Conservation (phyloP, 2,113 vertebrate species). For the Oreotrochilus melanogaster region DNA sequence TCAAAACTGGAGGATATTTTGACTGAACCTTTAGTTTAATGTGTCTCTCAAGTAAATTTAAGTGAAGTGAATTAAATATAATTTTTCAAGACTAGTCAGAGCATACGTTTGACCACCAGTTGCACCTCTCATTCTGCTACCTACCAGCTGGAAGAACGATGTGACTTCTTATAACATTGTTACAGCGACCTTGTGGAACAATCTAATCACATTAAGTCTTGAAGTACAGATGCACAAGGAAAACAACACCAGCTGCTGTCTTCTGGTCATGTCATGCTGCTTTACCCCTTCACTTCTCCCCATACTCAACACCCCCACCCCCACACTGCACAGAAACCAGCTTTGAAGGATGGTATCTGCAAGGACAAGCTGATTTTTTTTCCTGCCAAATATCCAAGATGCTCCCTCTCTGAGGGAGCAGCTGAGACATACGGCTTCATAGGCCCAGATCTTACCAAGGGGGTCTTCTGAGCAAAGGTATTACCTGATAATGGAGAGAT, state of each 20-base stretch:
- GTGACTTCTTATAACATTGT: constrained; percentile 39
- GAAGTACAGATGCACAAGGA: constrained; percentile 29
- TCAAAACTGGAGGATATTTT: not conserved
- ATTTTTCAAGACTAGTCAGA: constrained; percentile 26
- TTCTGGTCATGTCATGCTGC: constrained; percentile 22
- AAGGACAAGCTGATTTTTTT: not conserved
- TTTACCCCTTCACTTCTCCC: not conserved
- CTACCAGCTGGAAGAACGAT: constrained; percentile 63
- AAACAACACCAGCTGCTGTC: constrained; percentile 42
- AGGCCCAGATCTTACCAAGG: not conserved
- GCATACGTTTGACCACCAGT: constrained; percentile 4
- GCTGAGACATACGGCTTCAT: not conserved
- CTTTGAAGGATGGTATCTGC: not conserved
- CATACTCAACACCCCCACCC: rapidly evolving
- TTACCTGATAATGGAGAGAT: not conserved
- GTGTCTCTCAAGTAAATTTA: not conserved
- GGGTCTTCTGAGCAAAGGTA: not conserved
- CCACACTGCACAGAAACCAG: rapidly evolving
- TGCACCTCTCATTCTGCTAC: constrained; percentile 43
- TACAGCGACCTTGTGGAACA: constrained; percentile 58
- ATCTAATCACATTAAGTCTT: constrained; percentile 67
- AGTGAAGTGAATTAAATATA: constrained; percentile 32
- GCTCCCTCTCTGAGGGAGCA: not conserved
- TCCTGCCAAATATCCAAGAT: not conserved
- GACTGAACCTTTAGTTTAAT: not conserved